These are phyloP conservation scores for Amiota minor DNA, from an alignment of 2,888 invertebrate genomes.

Conservation along the genomic window DNA sequence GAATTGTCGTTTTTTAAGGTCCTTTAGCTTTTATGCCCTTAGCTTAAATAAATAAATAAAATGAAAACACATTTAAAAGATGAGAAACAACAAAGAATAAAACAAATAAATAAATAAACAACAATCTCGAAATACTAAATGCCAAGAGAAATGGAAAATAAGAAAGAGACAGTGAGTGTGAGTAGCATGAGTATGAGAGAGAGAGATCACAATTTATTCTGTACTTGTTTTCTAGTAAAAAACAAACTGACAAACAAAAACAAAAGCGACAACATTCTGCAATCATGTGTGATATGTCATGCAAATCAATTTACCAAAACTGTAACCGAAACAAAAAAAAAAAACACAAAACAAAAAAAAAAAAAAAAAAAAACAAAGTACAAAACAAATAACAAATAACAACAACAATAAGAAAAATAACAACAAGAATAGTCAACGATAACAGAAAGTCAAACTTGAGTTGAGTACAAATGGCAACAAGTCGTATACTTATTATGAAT, in stretches of 20 bases:
- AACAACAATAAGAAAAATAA: not conserved
- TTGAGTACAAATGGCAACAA: slow-evolving; percentile 51
- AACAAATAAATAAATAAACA: too few species aligned
- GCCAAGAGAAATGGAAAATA: too few species aligned
- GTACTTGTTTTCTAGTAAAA: not conserved
- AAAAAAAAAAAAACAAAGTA: not conserved
- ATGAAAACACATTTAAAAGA: too few species aligned
- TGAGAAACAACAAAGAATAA: too few species aligned
- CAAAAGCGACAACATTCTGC: not conserved
- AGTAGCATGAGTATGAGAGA: too few species aligned
- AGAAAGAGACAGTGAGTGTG: too few species aligned
- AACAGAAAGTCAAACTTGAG: slow-evolving; percentile 2
- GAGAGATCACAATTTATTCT: too few species aligned
- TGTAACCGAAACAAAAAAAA: not conserved
- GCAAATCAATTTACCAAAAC: slow-evolving; percentile 18
- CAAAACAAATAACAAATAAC: not conserved
- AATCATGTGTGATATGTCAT: slow-evolving; percentile 8
- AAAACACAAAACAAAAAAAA: not conserved
- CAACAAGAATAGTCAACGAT: not conserved
- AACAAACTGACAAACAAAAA: not conserved
- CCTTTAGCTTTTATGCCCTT: too few species aligned
- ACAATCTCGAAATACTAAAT: too few species aligned
- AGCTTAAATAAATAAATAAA: too few species aligned
- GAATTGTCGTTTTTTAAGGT: too few species aligned
- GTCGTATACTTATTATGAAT: slow-evolving; percentile 56